Evolutionary conservation across 2,113 vertebrate genomes (phyloP).

Genomic region (Callithrix jacchus): DNA sequence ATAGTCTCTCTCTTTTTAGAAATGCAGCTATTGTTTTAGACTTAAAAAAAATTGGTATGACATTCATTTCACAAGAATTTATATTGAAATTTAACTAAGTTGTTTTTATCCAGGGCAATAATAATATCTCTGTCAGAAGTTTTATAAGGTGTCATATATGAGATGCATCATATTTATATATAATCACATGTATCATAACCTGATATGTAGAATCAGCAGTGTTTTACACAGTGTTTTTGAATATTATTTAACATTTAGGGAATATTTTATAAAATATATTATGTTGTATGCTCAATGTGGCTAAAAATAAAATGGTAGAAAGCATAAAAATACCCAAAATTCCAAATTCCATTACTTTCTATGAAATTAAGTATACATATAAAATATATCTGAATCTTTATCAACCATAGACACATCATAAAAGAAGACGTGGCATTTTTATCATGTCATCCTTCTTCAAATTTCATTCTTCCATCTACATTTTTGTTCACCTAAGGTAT

Average conservation of each 20-base stretch:
- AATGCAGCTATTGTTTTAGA: neutral
- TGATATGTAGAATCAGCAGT: neutral
- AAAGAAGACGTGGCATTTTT: neutral
- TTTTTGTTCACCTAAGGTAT: neutral
- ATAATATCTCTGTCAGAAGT: neutral
- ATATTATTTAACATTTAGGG: neutral
- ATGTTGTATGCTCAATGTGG: neutral
- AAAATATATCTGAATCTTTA: neutral
- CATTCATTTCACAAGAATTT: neutral
- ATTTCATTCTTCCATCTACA: neutral
- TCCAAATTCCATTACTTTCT: neutral
- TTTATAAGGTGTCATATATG: neutral
- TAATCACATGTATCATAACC: neutral
- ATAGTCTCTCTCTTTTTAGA: conserved; percentile 32
- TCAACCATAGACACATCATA: neutral
- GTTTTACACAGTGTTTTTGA: neutral
- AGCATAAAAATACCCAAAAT: neutral
- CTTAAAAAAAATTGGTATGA: neutral
- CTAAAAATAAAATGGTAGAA: neutral
- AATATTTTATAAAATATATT: neutral
- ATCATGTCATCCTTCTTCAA: neutral
- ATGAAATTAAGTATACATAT: neutral
- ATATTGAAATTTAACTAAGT: neutral
- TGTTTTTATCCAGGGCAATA: neutral
- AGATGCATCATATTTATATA: neutral